A percentile compares a stretch with the other conserved stretches of the same genome.
Conservation (phyloP, 2,113 vertebrate genomes). For the Balaeniceps rex region DNA sequence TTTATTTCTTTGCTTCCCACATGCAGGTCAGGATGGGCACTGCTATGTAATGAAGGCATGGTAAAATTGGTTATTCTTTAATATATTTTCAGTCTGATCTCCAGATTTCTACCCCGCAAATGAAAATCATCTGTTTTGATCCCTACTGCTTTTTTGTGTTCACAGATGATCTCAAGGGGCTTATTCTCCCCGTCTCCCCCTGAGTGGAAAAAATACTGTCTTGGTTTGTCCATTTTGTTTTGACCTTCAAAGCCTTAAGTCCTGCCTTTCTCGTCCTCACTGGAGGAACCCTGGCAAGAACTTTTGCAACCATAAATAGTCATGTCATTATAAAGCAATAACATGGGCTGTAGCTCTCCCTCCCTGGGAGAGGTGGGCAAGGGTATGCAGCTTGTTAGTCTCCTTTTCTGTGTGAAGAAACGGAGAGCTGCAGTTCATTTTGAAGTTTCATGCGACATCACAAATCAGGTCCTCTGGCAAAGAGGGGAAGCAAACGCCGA, state of each 20-base stretch:
- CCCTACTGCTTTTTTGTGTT: background rate
- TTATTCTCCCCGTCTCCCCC: background rate
- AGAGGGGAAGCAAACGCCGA: background rate
- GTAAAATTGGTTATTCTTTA: background rate
- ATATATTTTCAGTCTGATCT: background rate
- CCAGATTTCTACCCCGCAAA: background rate
- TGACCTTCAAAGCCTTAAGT: background rate
- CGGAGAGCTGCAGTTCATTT: background rate
- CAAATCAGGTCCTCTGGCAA: constrained; percentile 18
- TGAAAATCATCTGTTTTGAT: background rate
- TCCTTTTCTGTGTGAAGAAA: background rate
- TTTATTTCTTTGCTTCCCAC: background rate
- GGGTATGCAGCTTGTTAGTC: background rate
- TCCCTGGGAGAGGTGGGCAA: background rate
- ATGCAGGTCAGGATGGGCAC: background rate
- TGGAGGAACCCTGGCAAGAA: background rate
- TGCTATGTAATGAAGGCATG: background rate
- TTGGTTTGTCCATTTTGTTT: background rate
- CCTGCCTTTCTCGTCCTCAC: background rate
- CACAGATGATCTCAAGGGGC: background rate
- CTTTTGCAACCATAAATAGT: background rate
- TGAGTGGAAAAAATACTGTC: background rate
- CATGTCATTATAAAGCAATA: background rate
- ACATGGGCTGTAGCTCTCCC: background rate
- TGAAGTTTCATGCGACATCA: background rate